Conservation (phyloP, 2,888 invertebrate species). For the Rotaria sp. region DNA sequence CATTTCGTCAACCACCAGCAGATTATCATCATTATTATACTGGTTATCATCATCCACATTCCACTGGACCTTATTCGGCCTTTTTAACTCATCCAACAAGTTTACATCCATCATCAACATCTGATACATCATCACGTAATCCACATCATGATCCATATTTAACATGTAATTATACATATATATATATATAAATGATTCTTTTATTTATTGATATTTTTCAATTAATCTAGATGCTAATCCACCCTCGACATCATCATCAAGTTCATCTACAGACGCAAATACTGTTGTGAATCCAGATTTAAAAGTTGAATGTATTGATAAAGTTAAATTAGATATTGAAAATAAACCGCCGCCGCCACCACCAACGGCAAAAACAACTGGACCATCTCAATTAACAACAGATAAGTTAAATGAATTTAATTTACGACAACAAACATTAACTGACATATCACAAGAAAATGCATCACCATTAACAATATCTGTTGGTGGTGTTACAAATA, state of each 20-base stretch:
- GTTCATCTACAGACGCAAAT: not conserved
- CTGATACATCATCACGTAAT: constrained; percentile 12
- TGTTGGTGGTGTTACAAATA: not conserved
- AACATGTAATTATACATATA: not conserved
- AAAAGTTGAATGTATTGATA: not conserved
- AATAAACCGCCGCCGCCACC: not conserved
- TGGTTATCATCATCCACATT: constrained; percentile 24
- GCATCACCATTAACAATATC: not conserved
- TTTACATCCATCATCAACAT: constrained; percentile 3
- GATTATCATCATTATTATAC: not conserved
- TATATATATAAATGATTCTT: not conserved
- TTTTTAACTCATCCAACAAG: not conserved
- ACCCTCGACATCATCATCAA: constrained; percentile 12
- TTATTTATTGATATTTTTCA: not conserved
- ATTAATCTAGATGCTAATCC: not conserved
- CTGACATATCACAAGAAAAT: constrained; percentile 20
- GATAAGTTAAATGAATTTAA: constrained; percentile 14
- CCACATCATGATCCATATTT: constrained; percentile 15
- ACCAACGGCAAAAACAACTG: not conserved
- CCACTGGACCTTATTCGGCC: not conserved
- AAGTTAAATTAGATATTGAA: constrained; percentile 25
- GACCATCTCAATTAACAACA: not conserved
- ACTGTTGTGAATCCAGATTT: not conserved
- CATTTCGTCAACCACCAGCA: not conserved
- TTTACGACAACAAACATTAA: constrained; percentile 4